Percentiles rank a stretch among this genome's conserved stretches.
phyloP scores from a whole-genome alignment of 2,888 invertebrate genomes.

The Lasioglossum calceatum region DNA sequence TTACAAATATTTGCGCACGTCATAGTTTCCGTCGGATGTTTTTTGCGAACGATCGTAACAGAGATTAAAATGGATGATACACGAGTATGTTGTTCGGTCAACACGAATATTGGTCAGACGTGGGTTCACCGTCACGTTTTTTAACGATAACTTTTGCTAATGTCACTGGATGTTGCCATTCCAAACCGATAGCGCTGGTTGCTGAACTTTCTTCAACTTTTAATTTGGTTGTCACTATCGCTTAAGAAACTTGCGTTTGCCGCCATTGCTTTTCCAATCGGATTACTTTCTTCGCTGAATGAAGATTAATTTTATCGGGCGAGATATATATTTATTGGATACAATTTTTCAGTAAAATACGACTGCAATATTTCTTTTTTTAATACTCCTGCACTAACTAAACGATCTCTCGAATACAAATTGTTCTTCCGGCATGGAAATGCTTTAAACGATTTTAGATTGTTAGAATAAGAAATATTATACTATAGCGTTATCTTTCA shows the following conservation, averaged over 20 bases:
- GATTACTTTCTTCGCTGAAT: background rate
- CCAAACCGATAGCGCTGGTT: background rate
- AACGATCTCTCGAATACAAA: background rate
- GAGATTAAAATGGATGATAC: background rate
- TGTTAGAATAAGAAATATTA: background rate
- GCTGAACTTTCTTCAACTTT: constrained; percentile 26
- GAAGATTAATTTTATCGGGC: background rate
- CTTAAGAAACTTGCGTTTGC: background rate
- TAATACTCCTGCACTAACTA: background rate
- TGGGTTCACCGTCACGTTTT: background rate
- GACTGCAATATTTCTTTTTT: background rate
- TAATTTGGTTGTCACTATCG: constrained; percentile 28
- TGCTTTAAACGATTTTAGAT: background rate
- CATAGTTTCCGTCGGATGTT: background rate
- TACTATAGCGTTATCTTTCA: too few species aligned
- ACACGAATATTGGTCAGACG: background rate
- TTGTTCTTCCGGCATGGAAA: background rate
- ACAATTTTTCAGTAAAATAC: background rate
- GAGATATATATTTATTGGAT: background rate
- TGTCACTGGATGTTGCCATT: background rate
- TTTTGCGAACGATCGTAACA: background rate
- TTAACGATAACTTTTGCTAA: background rate
- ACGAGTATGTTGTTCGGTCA: background rate
- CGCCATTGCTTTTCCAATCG: background rate
- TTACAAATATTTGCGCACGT: background rate